These are phyloP conservation scores for Poeciliopsis prolifica DNA, from an alignment of 2,113 vertebrate species.

Conservation along the genomic window DNA sequence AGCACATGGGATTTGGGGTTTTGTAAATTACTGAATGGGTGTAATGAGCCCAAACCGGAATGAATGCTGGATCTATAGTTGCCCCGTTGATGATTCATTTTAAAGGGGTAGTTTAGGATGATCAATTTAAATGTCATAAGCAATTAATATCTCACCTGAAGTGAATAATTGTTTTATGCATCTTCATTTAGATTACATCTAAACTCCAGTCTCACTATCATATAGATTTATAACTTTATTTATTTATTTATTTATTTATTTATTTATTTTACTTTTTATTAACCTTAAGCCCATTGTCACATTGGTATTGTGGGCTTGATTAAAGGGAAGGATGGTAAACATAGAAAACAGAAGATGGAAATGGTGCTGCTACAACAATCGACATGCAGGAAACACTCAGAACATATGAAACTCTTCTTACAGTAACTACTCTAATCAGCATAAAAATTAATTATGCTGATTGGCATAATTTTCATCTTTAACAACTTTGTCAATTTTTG, in stretches of 20 bases:
- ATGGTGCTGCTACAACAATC: neutral
- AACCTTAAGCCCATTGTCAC: neutral
- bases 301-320: neutral
- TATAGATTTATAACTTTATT: neutral
- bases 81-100: constrained; percentile 19
- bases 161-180: neutral
- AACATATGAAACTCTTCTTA: neutral
- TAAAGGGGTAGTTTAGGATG: constrained; percentile 5
- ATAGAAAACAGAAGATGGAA: neutral
- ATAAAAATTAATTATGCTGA: neutral
- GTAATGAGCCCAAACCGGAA: constrained; percentile 50
- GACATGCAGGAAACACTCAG: neutral
- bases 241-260: too few species aligned
- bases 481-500: too few species aligned
- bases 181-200: neutral
- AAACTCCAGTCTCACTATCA: neutral
- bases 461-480: too few species aligned
- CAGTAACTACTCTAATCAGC: neutral
- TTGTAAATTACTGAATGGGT: constrained; percentile 49
- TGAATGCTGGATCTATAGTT: constrained; percentile 48
- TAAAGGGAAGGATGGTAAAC: neutral
- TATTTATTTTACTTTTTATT: too few species aligned
- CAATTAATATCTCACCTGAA: neutral
- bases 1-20: constrained; percentile 38
- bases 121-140: neutral